These are phyloP conservation scores for Cephalotes varians DNA, from an alignment of 2,888 invertebrate species.

Conservation along the genomic window DNA sequence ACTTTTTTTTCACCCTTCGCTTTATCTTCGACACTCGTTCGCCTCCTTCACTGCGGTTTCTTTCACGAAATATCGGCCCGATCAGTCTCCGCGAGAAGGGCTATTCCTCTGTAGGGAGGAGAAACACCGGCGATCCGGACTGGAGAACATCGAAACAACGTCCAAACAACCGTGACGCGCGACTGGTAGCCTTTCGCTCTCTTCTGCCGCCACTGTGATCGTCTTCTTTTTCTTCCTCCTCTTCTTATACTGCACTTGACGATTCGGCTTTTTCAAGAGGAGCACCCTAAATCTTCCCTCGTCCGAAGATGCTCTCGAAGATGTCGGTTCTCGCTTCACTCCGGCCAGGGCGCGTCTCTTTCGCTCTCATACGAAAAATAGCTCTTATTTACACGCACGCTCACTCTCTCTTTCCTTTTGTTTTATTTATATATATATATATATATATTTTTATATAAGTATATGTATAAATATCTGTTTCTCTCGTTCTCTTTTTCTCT, in stretches of 20 bases:
- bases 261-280: slow-evolving; percentile 13
- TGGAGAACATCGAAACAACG: slow-evolving; percentile 51
- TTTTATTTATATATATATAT: slow-evolving; percentile 44
- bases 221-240: slow-evolving; percentile 50
- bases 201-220: slow-evolving; percentile 38
- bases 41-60: slow-evolving; percentile 27
- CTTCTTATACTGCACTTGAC: slow-evolving; percentile 31
- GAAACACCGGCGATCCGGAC: slow-evolving; percentile 58
- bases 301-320: slow-evolving; percentile 63
- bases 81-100: slow-evolving; percentile 43
- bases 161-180: slow-evolving; percentile 51
- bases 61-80: slow-evolving; percentile 36
- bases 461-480: slow-evolving; percentile 34
- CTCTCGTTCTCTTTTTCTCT: slow-evolving; percentile 63
- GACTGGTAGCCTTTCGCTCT: slow-evolving; percentile 54
- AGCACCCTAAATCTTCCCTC: slow-evolving; percentile 54
- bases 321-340: slow-evolving; percentile 60
- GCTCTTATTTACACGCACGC: slow-evolving; percentile 74
- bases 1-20: slow-evolving; percentile 35
- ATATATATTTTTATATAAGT: slow-evolving; percentile 44
- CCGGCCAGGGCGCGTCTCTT: slow-evolving; percentile 65
- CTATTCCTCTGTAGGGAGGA: slow-evolving; percentile 51
- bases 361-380: slow-evolving; percentile 83
- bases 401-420: neutral
- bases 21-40: slow-evolving; percentile 51